phyloP scores from a whole-genome alignment of 2,113 vertebrate species.

The human region GRCh38 chr6:130307001-130307500 shows the following conservation, averaged over 20 bases:
- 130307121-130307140: not conserved
- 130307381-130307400: not conserved
- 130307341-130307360: not conserved
- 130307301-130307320: not conserved
- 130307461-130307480: conserved; percentile 3
- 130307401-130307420: not conserved
- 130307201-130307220: no score
- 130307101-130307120: not conserved
- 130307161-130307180: not conserved
- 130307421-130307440: not conserved
- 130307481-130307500: conserved; percentile 42
- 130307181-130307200: not conserved
- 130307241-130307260: not conserved
- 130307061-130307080: not conserved
- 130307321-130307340: not conserved
- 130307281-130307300: not conserved
- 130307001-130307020: not conserved
- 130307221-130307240: not conserved
- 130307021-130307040: not conserved
- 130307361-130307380: not conserved
- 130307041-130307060: not conserved
- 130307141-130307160: not conserved
- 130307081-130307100: not conserved
- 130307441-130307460: not conserved
- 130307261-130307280: not conserved